These are phyloP conservation scores for Myopa testacea DNA, from an alignment of 2,888 invertebrate genomes.

Conservation along the genomic window DNA sequence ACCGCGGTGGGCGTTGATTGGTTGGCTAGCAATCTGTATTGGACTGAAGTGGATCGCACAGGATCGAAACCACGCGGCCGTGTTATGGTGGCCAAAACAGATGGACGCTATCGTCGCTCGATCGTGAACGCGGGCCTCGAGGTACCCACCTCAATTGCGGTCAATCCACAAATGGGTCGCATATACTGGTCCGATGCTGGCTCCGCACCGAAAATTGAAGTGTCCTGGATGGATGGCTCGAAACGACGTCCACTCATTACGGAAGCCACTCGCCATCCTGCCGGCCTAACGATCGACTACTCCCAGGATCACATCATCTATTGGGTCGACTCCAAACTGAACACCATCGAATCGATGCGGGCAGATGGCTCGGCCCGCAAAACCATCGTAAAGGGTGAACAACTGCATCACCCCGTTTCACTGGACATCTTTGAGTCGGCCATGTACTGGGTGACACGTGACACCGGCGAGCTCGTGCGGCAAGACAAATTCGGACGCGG, in stretches of 20 bases:
- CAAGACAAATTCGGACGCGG: slow-evolving; percentile 98
- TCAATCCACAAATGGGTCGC: slow-evolving; percentile 86
- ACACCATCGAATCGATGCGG: slow-evolving; percentile 87
- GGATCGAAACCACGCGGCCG: slow-evolving; percentile 81
- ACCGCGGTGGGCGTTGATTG: slow-evolving; percentile 94
- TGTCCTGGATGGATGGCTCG: slow-evolving; percentile 97
- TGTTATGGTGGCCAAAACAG: slow-evolving; percentile 88
- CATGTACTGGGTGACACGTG: slow-evolving; percentile 92
- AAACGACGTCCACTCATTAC: slow-evolving; percentile 85
- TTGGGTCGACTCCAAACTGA: slow-evolving; percentile 95
- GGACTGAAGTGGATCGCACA: slow-evolving; percentile 87
- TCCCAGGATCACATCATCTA: slow-evolving; percentile 90
- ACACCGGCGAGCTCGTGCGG: slow-evolving; percentile 85
- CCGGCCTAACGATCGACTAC: slow-evolving; percentile 91
- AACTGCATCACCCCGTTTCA: slow-evolving; percentile 82
- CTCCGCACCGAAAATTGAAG: slow-evolving; percentile 90
- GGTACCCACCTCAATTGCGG: slow-evolving; percentile 87
- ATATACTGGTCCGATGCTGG: slow-evolving; percentile 97
- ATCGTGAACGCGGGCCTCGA: slow-evolving; percentile 84
- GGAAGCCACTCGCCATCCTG: slow-evolving; percentile 86
- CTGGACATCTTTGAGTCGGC: slow-evolving; percentile 94
- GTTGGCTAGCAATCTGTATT: slow-evolving; percentile 92
- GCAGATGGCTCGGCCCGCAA: slow-evolving; percentile 84
- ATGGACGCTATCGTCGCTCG: slow-evolving; percentile 88
- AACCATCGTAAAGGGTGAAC: slow-evolving; percentile 79